A percentile compares a stretch with the other conserved stretches of the same genome.
Evolutionary conservation across 2,113 vertebrate species (phyloP).

Genomic region (Microtus montanus): DNA sequence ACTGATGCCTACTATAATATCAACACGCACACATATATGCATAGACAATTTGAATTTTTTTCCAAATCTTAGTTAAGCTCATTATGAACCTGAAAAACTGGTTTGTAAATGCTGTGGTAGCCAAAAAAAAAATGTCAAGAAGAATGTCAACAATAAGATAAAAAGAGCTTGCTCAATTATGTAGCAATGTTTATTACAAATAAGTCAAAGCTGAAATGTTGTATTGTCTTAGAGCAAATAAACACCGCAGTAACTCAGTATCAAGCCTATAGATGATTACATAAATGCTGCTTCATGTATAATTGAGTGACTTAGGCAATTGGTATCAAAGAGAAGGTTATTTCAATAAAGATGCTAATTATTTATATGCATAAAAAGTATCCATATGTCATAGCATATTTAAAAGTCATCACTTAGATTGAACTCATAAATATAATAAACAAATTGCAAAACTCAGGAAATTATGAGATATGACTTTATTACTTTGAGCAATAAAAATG

Average conservation of each 20-base stretch:
- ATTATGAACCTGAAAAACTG: background rate
- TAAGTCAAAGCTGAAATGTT: background rate
- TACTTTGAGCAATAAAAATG: background rate
- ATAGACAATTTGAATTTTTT: background rate
- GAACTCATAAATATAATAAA: background rate
- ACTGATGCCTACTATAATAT: background rate
- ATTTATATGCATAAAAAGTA: background rate
- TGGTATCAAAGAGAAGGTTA: background rate
- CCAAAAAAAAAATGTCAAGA: too few relatives aligned
- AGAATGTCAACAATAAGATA: background rate
- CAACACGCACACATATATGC: background rate
- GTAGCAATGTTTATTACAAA: background rate
- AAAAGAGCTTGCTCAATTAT: background rate
- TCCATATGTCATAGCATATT: background rate
- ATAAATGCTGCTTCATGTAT: background rate
- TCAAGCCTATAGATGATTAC: background rate
- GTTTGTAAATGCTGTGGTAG: conserved; percentile 15
- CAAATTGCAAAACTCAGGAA: background rate
- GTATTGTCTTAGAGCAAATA: background rate
- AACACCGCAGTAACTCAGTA: background rate
- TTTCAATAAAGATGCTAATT: background rate
- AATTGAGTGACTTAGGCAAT: background rate
- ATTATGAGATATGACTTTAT: background rate
- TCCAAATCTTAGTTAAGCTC: conserved; percentile 9
- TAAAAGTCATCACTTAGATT: background rate